Percentiles rank a stretch among this genome's conserved stretches.
These are phyloP conservation scores for Clarias batrachus DNA, from an alignment of 2,113 vertebrate genomes.

Conservation along the genomic window DNA sequence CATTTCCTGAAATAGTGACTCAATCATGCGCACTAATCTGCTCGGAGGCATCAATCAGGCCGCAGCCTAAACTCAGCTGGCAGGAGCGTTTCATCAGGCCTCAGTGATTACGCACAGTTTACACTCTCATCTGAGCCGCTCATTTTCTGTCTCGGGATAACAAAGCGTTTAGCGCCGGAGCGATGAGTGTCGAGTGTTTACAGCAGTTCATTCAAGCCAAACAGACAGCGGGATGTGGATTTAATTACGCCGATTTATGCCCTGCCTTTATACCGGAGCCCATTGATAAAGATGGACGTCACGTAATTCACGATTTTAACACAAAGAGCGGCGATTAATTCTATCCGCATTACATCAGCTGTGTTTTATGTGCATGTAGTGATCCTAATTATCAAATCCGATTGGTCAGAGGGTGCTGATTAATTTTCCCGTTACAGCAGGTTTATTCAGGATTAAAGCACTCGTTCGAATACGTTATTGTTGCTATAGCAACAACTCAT, in stretches of 20 bases:
- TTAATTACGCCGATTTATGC: conserved; percentile 64
- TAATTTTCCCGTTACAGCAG: background rate
- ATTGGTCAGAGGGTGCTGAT: background rate
- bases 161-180: background rate
- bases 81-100: conserved; percentile 62
- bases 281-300: conserved; percentile 61
- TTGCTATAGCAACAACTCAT: background rate
- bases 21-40: conserved; percentile 61
- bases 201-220: conserved; percentile 17
- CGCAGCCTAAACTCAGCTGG: conserved; percentile 50
- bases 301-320: conserved; percentile 46
- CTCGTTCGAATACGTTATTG: background rate
- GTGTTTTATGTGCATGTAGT: background rate
- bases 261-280: conserved; percentile 46
- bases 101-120: conserved; percentile 38
- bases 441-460: background rate
- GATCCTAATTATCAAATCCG: background rate
- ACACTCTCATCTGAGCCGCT: conserved; percentile 61
- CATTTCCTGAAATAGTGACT: conserved; percentile 66
- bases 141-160: conserved; percentile 9
- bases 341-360: background rate
- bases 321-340: background rate
- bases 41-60: conserved; percentile 48
- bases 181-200: conserved; percentile 16
- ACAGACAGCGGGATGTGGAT: conserved; percentile 59